phyloP scores from a whole-genome alignment of 2,113 vertebrate genomes.

The Smithornis capensis region DNA sequence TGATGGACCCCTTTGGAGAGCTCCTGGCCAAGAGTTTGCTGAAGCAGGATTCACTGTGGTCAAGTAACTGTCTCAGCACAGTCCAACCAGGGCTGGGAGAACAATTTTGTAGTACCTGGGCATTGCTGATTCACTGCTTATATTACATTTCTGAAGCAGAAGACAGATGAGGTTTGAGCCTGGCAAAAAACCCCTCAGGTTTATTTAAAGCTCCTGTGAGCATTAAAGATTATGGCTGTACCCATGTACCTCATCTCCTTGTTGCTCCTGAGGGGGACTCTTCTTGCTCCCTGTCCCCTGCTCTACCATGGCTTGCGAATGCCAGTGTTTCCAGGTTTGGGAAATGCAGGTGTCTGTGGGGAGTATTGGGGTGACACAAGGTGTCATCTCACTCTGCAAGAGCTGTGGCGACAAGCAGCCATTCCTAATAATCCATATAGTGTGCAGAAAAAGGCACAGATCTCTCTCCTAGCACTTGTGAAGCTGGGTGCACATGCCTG shows the following conservation, averaged over 20 bases:
- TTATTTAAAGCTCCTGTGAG: neutral
- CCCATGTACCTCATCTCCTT: neutral
- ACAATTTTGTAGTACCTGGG: neutral
- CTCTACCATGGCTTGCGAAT: rapidly evolving
- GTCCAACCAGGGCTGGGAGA: neutral
- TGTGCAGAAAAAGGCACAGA: neutral
- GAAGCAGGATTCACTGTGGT: neutral
- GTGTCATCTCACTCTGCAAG: neutral
- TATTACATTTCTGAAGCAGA: neutral
- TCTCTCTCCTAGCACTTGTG: neutral
- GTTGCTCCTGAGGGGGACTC: neutral
- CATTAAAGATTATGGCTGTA: neutral
- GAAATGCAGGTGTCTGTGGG: neutral
- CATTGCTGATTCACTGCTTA: neutral
- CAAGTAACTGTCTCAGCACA: neutral
- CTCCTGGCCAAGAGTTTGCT: neutral
- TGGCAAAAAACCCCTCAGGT: rapidly evolving
- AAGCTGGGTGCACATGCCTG: neutral
- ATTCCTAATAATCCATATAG: neutral
- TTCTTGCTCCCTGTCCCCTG: neutral
- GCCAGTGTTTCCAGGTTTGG: neutral
- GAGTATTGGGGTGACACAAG: neutral
- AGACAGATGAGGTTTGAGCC: neutral
- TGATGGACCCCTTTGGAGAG: rapidly evolving
- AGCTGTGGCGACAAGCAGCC: neutral